These are phyloP conservation scores for Merluccius polli DNA, from an alignment of 2,797 vertebrate genomes.

Conservation along the genomic window DNA sequence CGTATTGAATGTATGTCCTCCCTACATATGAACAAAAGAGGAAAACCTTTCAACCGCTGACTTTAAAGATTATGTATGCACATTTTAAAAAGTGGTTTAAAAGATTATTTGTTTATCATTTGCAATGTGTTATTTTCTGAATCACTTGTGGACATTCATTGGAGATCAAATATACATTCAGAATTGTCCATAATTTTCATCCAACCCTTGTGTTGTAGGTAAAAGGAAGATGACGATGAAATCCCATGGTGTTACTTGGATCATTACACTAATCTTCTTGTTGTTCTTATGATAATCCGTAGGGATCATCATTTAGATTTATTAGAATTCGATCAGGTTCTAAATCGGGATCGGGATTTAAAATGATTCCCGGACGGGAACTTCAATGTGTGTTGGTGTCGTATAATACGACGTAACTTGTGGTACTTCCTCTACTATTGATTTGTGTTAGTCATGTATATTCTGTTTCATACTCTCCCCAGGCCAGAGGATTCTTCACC, in stretches of 20 bases:
- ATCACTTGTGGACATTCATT: background rate
- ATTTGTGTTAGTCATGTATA: background rate
- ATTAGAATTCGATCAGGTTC: too few species aligned
- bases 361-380: too few species aligned
- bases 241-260: too few species aligned
- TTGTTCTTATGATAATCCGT: too few species aligned
- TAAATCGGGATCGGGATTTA: too few species aligned
- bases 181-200: background rate
- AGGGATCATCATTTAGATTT: background rate
- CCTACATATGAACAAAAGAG: background rate
- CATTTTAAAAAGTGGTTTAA: background rate
- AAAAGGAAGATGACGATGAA: too few species aligned
- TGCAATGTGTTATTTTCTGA: background rate
- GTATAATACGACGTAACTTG: background rate
- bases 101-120: background rate
- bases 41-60: background rate
- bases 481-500: constrained; percentile 98
- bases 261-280: background rate
- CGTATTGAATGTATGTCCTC: background rate
- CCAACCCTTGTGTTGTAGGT: background rate
- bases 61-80: background rate
- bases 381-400: background rate
- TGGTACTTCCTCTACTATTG: background rate
- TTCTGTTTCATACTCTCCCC: constrained; percentile 30
- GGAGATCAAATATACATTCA: background rate